Percentiles rank a stretch among this genome's conserved stretches.
Evolutionary conservation across 2,113 vertebrate species (phyloP).

Genomic region (Labrus mixtus): DNA sequence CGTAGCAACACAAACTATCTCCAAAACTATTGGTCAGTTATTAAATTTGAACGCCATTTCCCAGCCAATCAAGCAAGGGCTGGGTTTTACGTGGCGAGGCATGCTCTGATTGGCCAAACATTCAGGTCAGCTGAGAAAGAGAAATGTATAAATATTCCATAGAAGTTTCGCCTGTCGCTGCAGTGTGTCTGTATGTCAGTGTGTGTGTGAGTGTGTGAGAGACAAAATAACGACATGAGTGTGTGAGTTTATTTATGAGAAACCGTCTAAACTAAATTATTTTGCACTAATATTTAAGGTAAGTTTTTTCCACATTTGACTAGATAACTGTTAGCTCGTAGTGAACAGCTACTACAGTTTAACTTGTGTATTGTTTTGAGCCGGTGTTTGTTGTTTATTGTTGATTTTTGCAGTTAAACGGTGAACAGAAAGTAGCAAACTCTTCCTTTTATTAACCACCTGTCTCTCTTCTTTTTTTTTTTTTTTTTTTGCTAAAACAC

Average conservation of each 20-base stretch:
- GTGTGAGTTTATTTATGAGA: slow-evolving; percentile 46
- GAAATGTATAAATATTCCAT: slow-evolving; percentile 73
- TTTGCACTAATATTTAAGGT: slow-evolving; percentile 69
- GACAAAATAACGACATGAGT: background rate
- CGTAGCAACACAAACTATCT: slow-evolving; percentile 64
- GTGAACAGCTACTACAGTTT: background rate
- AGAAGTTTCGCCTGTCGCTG: background rate
- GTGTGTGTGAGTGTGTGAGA: slow-evolving; percentile 3
- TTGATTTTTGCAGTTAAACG: background rate
- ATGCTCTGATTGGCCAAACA: slow-evolving; percentile 75
- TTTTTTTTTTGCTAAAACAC: background rate
- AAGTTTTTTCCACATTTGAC: background rate
- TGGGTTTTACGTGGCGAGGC: background rate
- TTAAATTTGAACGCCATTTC: background rate
- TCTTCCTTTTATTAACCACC: background rate
- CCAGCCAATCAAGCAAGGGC: slow-evolving; percentile 64
- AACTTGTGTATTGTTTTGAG: background rate
- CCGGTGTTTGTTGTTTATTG: background rate
- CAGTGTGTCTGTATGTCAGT: slow-evolving; percentile 35
- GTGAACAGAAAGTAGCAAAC: background rate
- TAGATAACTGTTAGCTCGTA: background rate
- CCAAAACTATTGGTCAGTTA: slow-evolving; percentile 57
- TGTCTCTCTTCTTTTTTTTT: too few relatives aligned
- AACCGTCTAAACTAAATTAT: slow-evolving; percentile 41
- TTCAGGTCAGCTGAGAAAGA: slow-evolving; percentile 59